Base-by-base conservation (phyloP, 2,888 invertebrate species). In the Nesidiocoris tenuis region DNA sequence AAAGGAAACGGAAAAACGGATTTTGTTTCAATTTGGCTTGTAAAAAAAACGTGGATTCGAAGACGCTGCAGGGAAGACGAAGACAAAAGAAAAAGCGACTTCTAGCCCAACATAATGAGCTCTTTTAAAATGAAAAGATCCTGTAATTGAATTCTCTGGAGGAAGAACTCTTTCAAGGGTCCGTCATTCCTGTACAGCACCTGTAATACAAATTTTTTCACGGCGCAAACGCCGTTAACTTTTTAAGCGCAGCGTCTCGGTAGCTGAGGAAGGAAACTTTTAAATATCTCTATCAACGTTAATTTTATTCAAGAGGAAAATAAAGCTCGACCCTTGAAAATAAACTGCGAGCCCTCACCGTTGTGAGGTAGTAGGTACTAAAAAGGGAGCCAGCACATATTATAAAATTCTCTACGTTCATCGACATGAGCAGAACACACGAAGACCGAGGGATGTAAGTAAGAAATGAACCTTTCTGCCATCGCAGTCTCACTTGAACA, bases 21-120 rank as follows among this genome's bases (percentile, higher is more conserved):
- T 67, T 67, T 67, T 67, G 67, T 67, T 67, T 67, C 67, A 67
- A 67, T 67, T 67, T 67, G 65, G 65, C 25, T 65, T 39, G 65
- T 19, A 39, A 17, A n/a, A 65, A 17, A 19, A 54, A 67, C 22
- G 22, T n/a, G 21, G 22, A 25, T 12, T 12, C 39, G 55, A 55
- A 55, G 1, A 54, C 19, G 39, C 3, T 12, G 39, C 39, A 3
- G 39, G 12, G 39, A 39, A 63, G 21, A 22, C 17, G 22, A 21
- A 22, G 21, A 18, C 55, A 1, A 3, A 54, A 21, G 17, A 19
- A 65, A 39, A 66, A 55, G 39, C n/a, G 54, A 55, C 67, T 19
- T 55, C 55, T 56, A 55, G 55, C 54, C 55, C 67, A 7, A 67
- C 55, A 67, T 67, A 67, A 67, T 67, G 67, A 67, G 67, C 67